A percentile compares a stretch with the other conserved stretches of the same genome.
Evolutionary conservation across 1,140 invertebrate species (phyloP).

Genomic region (Ruditapes philippinarum): DNA sequence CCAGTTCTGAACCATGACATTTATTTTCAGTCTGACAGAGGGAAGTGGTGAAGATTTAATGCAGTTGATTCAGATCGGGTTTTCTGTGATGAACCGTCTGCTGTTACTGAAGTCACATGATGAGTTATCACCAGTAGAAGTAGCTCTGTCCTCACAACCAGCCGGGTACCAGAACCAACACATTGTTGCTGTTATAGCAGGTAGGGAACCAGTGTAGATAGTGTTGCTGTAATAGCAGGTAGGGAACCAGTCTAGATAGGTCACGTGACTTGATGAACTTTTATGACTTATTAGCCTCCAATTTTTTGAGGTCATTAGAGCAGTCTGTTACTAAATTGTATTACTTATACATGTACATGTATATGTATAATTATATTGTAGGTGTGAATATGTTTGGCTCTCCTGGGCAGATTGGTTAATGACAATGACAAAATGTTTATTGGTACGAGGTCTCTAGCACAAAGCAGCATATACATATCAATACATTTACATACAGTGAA

Average conservation of each 20-base stretch:
- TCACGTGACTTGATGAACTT: no score
- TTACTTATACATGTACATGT: no score
- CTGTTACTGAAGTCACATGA: constrained; percentile 82
- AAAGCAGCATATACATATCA: no score
- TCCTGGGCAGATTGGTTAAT: no score
- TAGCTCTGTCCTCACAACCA: constrained; percentile 85
- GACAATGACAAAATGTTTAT: no score
- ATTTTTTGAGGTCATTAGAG: constrained; percentile 67
- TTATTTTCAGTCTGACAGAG: constrained; percentile 69
- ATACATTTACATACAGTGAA: no score
- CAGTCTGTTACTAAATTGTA: no score
- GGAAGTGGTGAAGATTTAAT: constrained; percentile 84
- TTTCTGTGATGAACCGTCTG: constrained; percentile 87
- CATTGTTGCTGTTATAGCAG: constrained; percentile 90
- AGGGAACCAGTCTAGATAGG: constrained; percentile 74
- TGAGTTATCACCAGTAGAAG: constrained; percentile 84
- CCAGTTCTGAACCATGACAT: no score
- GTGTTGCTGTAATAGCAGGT: constrained; percentile 90
- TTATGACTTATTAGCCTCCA: not conserved
- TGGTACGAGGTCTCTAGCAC: no score
- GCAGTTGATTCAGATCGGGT: constrained; percentile 84
- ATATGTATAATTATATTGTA: no score
- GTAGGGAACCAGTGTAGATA: constrained; percentile 71
- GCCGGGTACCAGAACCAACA: constrained; percentile 84
- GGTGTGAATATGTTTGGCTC: no score